Percentiles rank a stretch among this genome's conserved stretches.
These are phyloP conservation scores for Urocyon cinereoargenteus DNA, from an alignment of 2,797 vertebrate species.

Conservation along the genomic window DNA sequence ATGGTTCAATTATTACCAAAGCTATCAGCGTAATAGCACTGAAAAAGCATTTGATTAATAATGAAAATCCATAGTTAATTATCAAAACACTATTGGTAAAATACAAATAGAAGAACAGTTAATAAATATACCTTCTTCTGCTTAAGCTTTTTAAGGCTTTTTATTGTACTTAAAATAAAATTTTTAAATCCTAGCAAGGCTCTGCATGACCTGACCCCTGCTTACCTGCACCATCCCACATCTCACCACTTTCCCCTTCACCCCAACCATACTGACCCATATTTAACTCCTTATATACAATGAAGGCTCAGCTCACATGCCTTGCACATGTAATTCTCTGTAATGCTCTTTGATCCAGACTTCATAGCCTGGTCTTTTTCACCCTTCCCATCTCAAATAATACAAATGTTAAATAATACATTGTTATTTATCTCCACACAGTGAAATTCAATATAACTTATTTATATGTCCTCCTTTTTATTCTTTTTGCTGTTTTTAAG, in stretches of 20 bases:
- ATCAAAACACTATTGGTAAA: background rate
- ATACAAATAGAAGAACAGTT: background rate
- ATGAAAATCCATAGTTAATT: background rate
- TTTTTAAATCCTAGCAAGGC: background rate
- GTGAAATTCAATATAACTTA: background rate
- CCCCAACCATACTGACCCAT: background rate
- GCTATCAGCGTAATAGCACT: background rate
- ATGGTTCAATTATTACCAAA: background rate
- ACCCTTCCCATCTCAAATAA: background rate
- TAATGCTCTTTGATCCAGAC: background rate
- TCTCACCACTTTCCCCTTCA: background rate
- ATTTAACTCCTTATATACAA: background rate
- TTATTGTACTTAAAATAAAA: background rate
- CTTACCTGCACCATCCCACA: background rate
- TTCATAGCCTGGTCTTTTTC: background rate
- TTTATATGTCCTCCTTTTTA: background rate
- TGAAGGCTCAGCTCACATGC: background rate
- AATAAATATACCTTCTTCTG: background rate
- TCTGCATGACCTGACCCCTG: background rate
- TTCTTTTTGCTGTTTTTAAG: background rate
- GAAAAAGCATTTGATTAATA: background rate
- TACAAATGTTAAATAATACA: background rate
- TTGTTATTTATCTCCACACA: background rate
- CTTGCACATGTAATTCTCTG: background rate
- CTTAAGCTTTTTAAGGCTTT: background rate